Conservation (phyloP, 2,888 invertebrate genomes). For the Diaphora mendica region DNA sequence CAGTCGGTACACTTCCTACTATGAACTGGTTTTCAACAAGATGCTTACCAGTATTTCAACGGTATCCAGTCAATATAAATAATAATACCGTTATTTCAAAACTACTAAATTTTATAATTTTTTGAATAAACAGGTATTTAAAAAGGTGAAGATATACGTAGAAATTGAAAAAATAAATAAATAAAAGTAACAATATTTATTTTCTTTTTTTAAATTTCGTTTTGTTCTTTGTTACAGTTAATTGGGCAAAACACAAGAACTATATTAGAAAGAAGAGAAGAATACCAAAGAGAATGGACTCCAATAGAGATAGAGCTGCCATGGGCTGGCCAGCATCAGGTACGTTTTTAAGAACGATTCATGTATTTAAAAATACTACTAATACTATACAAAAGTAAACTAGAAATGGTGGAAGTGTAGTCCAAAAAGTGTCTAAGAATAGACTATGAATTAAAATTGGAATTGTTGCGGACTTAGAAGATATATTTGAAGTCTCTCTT, state of each 20-base stretch:
- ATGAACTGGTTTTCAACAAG: neutral
- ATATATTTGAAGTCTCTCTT: too few species aligned
- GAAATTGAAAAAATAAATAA: too few species aligned
- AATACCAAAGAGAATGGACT: slow-evolving; percentile 47
- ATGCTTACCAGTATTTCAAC: neutral
- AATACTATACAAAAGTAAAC: neutral
- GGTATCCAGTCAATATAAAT: neutral
- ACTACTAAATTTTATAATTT: neutral
- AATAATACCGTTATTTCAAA: neutral
- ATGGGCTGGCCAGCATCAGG: slow-evolving; percentile 47
- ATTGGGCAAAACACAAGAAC: neutral
- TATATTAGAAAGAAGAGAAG: neutral
- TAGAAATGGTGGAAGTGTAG: neutral
- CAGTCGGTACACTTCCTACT: neutral
- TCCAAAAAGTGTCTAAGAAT: too few species aligned
- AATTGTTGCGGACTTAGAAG: too few species aligned
- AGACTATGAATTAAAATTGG: too few species aligned
- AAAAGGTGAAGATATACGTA: neutral
- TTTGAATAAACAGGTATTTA: neutral
- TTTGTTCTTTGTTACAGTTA: slow-evolving; percentile 20
- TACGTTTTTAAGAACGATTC: slow-evolving; percentile 24
- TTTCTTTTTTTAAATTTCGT: neutral
- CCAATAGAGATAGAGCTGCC: slow-evolving; percentile 23
- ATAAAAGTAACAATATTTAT: too few species aligned
- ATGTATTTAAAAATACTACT: neutral